These are phyloP conservation scores for Agapornis canus DNA, from an alignment of 2,797 vertebrate species.

Conservation along the genomic window DNA sequence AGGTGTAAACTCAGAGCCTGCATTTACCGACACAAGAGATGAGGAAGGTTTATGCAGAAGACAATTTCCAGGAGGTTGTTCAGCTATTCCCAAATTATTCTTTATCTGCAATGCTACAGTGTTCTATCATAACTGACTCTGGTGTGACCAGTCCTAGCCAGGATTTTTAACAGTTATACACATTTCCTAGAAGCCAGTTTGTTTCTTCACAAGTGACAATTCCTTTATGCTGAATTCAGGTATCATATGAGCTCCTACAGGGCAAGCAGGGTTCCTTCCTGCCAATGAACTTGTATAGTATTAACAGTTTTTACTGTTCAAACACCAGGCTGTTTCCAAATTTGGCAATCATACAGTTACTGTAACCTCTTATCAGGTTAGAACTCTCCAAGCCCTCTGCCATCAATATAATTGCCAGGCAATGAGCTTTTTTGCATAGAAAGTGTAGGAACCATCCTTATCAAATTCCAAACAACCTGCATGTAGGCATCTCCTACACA, in stretches of 20 bases:
- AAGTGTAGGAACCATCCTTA: not conserved
- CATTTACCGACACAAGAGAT: not conserved
- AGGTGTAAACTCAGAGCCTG: not conserved
- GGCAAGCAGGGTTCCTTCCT: not conserved
- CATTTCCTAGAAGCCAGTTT: not conserved
- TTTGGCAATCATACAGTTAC: accelerated
- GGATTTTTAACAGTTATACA: not conserved
- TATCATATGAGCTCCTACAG: accelerated
- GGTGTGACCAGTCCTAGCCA: accelerated
- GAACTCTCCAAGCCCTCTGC: not conserved
- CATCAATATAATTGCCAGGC: not conserved
- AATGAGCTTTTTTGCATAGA: not conserved
- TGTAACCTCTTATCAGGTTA: not conserved
- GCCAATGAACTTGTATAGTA: not conserved
- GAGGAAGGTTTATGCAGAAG: not conserved
- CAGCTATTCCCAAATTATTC: not conserved
- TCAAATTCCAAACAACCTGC: not conserved
- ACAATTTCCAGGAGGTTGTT: not conserved
- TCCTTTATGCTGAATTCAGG: not conserved
- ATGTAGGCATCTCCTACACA: not conserved
- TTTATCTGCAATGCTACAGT: not conserved
- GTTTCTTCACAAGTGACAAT: not conserved
- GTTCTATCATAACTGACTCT: not conserved
- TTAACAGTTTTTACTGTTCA: not conserved
- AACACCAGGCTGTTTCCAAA: not conserved